Base-by-base conservation (phyloP, 1,140 invertebrate species). In the Hycleus cichorii region DNA sequence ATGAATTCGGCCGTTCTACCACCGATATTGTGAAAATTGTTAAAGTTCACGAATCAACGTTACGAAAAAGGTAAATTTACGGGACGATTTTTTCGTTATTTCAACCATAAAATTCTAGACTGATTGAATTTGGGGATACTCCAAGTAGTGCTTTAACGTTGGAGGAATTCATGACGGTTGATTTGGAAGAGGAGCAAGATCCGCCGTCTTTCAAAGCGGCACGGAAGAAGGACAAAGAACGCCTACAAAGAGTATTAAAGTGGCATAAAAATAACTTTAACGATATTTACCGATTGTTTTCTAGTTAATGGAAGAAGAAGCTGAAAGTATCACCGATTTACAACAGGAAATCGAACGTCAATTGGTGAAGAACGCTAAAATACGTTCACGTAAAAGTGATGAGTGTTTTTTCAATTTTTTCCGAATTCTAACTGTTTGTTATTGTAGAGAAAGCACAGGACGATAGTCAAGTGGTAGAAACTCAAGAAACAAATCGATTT, bases 151-250 rank as follows among this genome's bases (percentile, higher is more conserved):
- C 80, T 0, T 76, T 99, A 24, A 97, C 95, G 0, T 77, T 97
- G 5, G 94, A 98, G 61, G 95, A 99, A 77, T 99, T 99, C 71
- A 92, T 97, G 86, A 90, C 85, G 0, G 91, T 98, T 4, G 95
- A 99, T 75, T 78, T 99, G 49, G 95, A 97, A 72, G 92, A 96
- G 66, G 94, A 97, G 69, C 91, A 95, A 71, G 95, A 98, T 78
- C 96, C 96, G 26, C 94, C 94, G 0, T 89, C 91, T 0, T 98
- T 95, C 70, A 95, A 91, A 77, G 87, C 86, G 3, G 91, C 93
- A 0, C 80, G 92, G 46, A 87, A 88, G 71, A 91, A 91, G 68
- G 90, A 94, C 70, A 87, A 88, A 53, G 89, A 93, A 71, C 74
- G 88, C 44, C 73, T 91, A 47, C 83, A 87, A 69, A 87, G 82